A percentile compares a stretch with the other conserved stretches of the same genome.
Evolutionary conservation across 2,797 vertebrate species (phyloP).

Genomic region (Xyrichtys novacula): DNA sequence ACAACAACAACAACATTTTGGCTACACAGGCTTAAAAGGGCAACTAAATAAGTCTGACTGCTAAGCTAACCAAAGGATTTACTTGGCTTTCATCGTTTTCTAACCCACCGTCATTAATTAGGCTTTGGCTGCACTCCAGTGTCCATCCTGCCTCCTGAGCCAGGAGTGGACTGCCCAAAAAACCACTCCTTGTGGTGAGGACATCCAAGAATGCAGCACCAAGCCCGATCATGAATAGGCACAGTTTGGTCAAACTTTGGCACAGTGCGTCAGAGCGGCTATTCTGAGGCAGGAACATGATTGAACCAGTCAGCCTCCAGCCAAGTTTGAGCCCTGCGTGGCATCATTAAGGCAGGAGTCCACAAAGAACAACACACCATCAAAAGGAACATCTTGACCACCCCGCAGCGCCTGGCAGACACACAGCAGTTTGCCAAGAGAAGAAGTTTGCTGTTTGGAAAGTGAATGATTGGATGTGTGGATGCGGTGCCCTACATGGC

Average conservation of each 20-base stretch:
- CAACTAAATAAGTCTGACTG: constrained; percentile 57
- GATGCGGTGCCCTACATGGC: constrained; percentile 47
- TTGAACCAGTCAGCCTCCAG: constrained; percentile 53
- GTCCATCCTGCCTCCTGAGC: constrained; percentile 51
- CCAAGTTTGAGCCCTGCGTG: constrained; percentile 63
- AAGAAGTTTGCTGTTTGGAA: constrained; percentile 64
- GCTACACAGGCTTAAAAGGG: constrained; percentile 67
- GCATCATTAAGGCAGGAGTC: constrained; percentile 65
- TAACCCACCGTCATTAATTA: constrained; percentile 78
- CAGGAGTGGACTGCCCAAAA: constrained; percentile 48
- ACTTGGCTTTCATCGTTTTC: constrained; percentile 75
- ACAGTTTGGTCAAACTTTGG: constrained; percentile 78
- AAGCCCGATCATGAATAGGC: constrained; percentile 69
- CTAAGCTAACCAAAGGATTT: constrained; percentile 66
- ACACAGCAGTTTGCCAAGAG: constrained; percentile 63
- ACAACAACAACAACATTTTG: constrained; percentile 57
- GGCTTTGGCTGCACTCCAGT: constrained; percentile 65
- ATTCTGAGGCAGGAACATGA: constrained; percentile 68
- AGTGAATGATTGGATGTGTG: constrained; percentile 60
- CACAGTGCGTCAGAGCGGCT: constrained; percentile 65
- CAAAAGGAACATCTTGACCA: constrained; percentile 78
- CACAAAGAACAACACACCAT: constrained; percentile 68
- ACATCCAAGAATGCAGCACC: constrained; percentile 63
- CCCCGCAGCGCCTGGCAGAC: constrained; percentile 68
- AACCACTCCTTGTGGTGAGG: constrained; percentile 70